A percentile compares a stretch with the other conserved stretches of the same genome.
Evolutionary conservation across 1,140 invertebrate species (phyloP).

Genomic region (Acromyrmex heyeri): DNA sequence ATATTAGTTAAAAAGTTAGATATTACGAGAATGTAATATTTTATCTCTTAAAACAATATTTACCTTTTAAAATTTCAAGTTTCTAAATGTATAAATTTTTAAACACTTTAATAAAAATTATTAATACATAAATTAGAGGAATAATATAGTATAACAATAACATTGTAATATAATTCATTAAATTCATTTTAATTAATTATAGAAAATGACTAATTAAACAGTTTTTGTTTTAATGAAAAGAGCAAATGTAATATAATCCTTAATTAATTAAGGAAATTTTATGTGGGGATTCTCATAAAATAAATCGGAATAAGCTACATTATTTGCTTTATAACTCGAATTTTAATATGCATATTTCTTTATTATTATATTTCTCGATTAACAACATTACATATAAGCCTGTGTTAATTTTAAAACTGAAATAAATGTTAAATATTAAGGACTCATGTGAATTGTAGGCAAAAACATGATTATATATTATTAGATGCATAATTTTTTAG

Average conservation of each 20-base stretch:
- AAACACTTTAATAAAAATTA: constrained; percentile 1
- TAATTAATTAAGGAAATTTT: constrained; percentile 5
- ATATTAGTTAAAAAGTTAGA: not conserved
- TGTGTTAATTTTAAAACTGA: not conserved
- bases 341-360: not conserved
- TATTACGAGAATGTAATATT: not conserved
- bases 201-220: not conserved
- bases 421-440: not conserved
- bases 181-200: constrained; percentile 16
- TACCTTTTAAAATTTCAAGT: constrained; percentile 8
- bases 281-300: not conserved
- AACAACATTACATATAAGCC: not conserved
- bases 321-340: not conserved
- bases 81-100: constrained; percentile 1
- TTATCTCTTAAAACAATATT: not conserved
- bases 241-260: constrained; percentile 6
- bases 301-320: not conserved
- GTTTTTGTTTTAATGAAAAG: not conserved
- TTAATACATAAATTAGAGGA: not conserved
- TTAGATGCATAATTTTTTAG: not conserved
- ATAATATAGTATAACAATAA: not conserved
- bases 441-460: not conserved
- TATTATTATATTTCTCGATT: not conserved
- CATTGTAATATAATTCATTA: not conserved
- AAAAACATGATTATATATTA: not conserved